Evolutionary conservation across 1,140 invertebrate species (phyloP), one percentile per base, ranked within the genome.

Genomic region (Ladona fulva): DNA sequence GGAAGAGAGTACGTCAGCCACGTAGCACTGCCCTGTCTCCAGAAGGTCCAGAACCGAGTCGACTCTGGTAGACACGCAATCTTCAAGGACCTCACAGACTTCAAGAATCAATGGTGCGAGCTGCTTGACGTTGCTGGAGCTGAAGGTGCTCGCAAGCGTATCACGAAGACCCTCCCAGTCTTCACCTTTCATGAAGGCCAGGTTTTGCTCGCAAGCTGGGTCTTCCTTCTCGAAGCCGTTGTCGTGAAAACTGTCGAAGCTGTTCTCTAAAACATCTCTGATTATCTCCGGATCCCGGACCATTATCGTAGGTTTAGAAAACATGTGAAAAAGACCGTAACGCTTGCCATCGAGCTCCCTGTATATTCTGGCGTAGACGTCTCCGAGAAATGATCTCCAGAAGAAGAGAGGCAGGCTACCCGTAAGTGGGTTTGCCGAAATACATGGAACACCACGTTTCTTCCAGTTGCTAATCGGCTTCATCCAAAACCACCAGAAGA

Each of bases 391-490:
- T 6, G 14, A 19, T 12, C 52, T 66, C 52, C 52, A 66, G 12
- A 66, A 66, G n/a, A 66, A 66, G 16, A 66, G 1, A 3, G 52
- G 52, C 3, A 66, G 14, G n/a, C 52, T 66, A 16, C 52, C 52
- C 52, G n/a, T 66, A 3, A 16, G n/a, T 19, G 52, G 52, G 5
- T 19, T 22, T 19, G 52, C 52, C 1, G 52, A 22, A 19, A 82
- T 52, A 42, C 74, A 82, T n/a, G 80, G 79, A 42, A 84, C 44
- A 37, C 80, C 78, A 75, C 79, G 76, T 44, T 80, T 81, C 76
- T 82, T 80, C 83, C 83, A 84, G 76, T 84, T 82, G 24, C 77
- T 77, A 75, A 80, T 81, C 0, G 79, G 79, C 81, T 66, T 66
- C 52, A 66, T 22, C 12, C 14, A 12, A 12, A 66, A 66, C 52